Evolutionary conservation across 2,888 invertebrate species (phyloP), one percentile per base, ranked within the genome.

Genomic region (Drosophila nigricruria): DNA sequence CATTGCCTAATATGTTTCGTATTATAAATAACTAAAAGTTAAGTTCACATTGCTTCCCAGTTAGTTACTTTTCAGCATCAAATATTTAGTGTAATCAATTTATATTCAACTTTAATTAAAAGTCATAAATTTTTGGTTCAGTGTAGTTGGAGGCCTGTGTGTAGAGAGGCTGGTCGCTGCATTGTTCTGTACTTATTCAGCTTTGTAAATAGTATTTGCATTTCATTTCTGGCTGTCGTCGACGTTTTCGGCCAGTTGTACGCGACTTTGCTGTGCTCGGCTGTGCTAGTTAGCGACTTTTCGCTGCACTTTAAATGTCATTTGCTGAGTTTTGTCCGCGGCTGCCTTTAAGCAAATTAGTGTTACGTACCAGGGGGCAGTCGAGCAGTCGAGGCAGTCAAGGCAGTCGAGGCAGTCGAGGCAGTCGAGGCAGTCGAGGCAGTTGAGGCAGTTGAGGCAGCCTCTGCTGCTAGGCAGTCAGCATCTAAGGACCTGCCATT

Each of bases 261-360:
- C 14, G 40, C 45, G 9, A n/a, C 47, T 12, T 47, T 27, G 27
- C n/a, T 25, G 0, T 40, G 42, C 38, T 30, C 23, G 18, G 59
- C 59, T 67, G 81, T 69, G 73, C 84, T 79, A 84, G 84, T 84
- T 84, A 81, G 82, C 84, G 84, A 87, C 79, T 84, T 87, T 81
- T 84, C 84, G 81, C 84, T 87, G 84, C 84, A 87, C 87, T 84
- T 84, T 84, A 87, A 84, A 84, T 84, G 87, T 73, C 84, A 84
- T 84, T 84, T 78, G 84, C 73, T 70, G 73, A 79, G 81, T 52
- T 81, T 86, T 83, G 78, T 70, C 40, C 70, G 81, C 72, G 70
- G 72, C 77, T 75, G 84, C 73, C 82, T 84, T 87, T 87, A 87
- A 84, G 72, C 84, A 84, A 84, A 84, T 84, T 87, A 87, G 86